Conservation (phyloP, 2,888 invertebrate genomes). For the Dryococelus australis region DNA sequence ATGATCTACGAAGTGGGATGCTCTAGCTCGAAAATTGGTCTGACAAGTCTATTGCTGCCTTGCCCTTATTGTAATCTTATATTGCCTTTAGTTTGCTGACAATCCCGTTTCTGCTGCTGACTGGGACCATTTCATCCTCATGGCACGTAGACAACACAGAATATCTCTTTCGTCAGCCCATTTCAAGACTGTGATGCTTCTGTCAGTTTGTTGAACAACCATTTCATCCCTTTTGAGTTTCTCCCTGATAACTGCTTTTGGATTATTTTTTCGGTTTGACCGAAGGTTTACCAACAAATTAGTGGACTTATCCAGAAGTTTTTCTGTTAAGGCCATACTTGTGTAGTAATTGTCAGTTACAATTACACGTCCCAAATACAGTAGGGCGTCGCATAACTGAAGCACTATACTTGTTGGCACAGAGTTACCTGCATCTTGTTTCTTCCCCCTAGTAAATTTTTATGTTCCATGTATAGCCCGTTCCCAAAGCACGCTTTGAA, state of each 20-base stretch:
- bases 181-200: neutral
- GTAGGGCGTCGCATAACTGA: too few relatives aligned
- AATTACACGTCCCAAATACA: too few relatives aligned
- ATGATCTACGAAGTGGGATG: neutral
- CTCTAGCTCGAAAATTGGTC: neutral
- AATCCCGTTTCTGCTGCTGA: neutral
- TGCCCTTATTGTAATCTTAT: neutral
- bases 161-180: neutral
- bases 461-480: too few relatives aligned
- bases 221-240: neutral
- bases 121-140: neutral
- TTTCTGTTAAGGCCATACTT: neutral
- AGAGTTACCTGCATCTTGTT: too few relatives aligned
- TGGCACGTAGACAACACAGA: neutral
- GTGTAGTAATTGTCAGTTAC: slow-evolving; percentile 6
- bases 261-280: neutral
- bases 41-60: neutral
- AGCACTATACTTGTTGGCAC: too few relatives aligned
- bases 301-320: neutral
- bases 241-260: neutral
- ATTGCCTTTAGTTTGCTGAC: neutral
- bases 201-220: neutral
- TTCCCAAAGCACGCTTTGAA: too few relatives aligned
- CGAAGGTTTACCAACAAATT: neutral
- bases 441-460: too few relatives aligned